Conservation (phyloP, 2,797 vertebrate genomes). For the Xenentodon cancila region DNA sequence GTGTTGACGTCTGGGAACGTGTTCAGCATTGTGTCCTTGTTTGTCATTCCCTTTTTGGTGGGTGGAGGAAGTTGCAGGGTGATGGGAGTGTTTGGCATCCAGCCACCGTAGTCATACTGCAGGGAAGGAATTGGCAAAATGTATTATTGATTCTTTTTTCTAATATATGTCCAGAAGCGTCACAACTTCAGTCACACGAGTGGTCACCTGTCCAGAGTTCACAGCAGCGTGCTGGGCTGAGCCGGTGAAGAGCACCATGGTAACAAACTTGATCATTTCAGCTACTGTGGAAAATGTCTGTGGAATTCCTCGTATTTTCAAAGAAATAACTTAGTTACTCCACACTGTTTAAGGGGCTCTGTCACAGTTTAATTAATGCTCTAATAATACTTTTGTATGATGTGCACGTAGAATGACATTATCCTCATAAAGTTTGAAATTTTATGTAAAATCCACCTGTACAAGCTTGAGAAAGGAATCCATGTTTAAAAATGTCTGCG, state of each 20-base stretch:
- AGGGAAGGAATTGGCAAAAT: constrained; percentile 1
- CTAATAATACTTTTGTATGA: too few species aligned
- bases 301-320: constrained; percentile 54
- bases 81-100: constrained; percentile 67
- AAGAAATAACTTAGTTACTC: neutral
- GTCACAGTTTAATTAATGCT: too few species aligned
- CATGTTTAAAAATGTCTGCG: constrained; percentile 54
- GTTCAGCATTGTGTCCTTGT: constrained; percentile 33
- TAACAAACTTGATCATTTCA: constrained; percentile 64
- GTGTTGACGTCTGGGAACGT: constrained; percentile 49
- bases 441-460: constrained; percentile 37
- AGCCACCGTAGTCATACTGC: constrained; percentile 64
- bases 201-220: constrained; percentile 67
- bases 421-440: neutral
- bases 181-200: too few species aligned
- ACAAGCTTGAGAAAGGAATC: constrained; percentile 42
- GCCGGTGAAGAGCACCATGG: constrained; percentile 71
- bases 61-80: constrained; percentile 60
- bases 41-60: constrained; percentile 49
- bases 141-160: too few species aligned
- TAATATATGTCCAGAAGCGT: too few species aligned
- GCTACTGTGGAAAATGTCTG: constrained; percentile 30
- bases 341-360: neutral
- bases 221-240: constrained; percentile 66
- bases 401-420: too few species aligned